phyloP scores from a whole-genome alignment of 2,888 invertebrate genomes.

The Molanna angustata region DNA sequence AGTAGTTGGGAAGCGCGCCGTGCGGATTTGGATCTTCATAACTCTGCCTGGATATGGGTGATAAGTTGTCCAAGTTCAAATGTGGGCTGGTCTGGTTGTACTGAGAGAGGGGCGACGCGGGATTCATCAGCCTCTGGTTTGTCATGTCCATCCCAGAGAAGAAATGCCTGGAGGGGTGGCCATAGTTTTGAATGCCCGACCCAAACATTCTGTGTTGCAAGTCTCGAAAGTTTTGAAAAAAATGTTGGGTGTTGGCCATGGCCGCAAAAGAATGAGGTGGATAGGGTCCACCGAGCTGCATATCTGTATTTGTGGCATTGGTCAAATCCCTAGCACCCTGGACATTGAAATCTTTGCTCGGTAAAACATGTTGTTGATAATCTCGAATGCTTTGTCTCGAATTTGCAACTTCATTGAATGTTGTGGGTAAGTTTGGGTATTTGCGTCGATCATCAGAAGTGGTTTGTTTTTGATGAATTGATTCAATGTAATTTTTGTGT shows the following conservation, averaged over 20 bases:
- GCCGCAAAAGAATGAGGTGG: conserved; percentile 19
- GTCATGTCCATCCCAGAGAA: conserved; percentile 25
- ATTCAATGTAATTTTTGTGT: conserved; percentile 17
- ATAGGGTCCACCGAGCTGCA: conserved; percentile 15
- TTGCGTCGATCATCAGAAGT: conserved; percentile 18
- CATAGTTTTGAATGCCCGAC: conserved; percentile 15
- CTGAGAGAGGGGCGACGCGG: conserved; percentile 15
- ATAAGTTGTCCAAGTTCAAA: conserved; percentile 16
- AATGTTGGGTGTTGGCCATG: conserved; percentile 17
- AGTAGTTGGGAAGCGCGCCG: background rate
- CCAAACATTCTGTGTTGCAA: conserved; percentile 26
- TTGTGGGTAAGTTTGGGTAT: conserved; percentile 2
- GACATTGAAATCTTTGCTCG: conserved; percentile 8
- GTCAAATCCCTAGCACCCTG: conserved; percentile 21
- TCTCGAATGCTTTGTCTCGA: conserved; percentile 16
- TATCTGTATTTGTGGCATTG: conserved; percentile 9
- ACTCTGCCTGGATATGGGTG: conserved; percentile 23
- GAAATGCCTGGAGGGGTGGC: background rate
- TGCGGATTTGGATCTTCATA: conserved; percentile 19
- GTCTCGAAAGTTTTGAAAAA: conserved; percentile 24
- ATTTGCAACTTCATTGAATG: background rate
- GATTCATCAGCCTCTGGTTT: conserved; percentile 21
- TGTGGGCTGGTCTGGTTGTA: conserved; percentile 22
- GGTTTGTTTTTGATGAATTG: conserved; percentile 7
- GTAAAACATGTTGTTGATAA: conserved; percentile 13